Percentiles rank a stretch among this genome's conserved stretches.
Conservation (phyloP, 64 coral and sea anemone species). For the Trachythela sp. region DNA sequence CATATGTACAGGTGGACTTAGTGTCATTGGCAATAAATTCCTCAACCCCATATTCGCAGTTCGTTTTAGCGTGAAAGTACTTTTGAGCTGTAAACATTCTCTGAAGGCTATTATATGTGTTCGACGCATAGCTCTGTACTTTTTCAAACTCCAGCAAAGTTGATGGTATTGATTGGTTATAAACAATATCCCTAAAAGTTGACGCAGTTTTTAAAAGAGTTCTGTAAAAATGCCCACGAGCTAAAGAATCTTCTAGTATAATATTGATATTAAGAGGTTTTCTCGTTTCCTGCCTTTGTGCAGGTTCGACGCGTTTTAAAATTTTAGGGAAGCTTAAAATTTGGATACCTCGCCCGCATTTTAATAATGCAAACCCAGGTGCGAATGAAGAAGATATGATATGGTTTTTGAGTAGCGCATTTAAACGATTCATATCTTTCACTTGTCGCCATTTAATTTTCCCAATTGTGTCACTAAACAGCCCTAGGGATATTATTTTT, state of each 20-base stretch:
- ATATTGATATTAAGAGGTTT: conserved; percentile 39
- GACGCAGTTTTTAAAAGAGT: conserved; percentile 30
- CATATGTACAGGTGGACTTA: conserved; percentile 10
- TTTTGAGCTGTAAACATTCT: conserved; percentile 33
- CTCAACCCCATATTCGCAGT: background rate
- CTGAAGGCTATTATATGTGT: conserved; percentile 34
- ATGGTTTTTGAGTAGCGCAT: background rate
- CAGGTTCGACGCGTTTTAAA: background rate
- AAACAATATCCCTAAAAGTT: conserved; percentile 30
- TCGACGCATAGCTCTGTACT: conserved; percentile 17
- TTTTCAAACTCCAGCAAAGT: conserved; percentile 48
- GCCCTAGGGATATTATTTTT: background rate
- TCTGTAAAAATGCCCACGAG: conserved; percentile 38
- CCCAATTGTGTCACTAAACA: background rate
- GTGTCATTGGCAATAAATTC: background rate
- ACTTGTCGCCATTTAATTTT: background rate
- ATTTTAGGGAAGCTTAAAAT: background rate
- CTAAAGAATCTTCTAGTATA: conserved; percentile 30
- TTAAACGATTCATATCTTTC: background rate
- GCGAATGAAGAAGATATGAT: background rate
- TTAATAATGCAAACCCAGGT: background rate
- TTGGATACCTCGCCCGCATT: background rate
- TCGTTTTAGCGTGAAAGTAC: background rate
- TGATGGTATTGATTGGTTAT: conserved; percentile 23
- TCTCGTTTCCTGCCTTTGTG: background rate